Conservation (phyloP, 2,888 invertebrate genomes). For the Ophioninae sp. region DNA sequence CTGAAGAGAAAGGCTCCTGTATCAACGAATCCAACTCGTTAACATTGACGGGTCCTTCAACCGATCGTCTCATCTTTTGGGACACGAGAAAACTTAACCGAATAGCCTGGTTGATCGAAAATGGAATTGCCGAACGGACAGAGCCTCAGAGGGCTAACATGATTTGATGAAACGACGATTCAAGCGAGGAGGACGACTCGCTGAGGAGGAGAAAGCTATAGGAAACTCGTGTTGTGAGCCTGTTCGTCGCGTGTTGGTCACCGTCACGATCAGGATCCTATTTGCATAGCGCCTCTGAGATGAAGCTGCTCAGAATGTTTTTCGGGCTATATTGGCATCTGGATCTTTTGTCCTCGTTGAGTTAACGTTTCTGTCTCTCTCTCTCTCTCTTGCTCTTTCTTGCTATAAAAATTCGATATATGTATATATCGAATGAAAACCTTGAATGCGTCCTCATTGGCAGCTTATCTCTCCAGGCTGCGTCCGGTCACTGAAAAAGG, state of each 20-base stretch:
- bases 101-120: no score
- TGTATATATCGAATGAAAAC: conserved; percentile 42
- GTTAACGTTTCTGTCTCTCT: no score
- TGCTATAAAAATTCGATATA: no score
- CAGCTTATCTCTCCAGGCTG: conserved; percentile 29
- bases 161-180: neutral
- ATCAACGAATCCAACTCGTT: neutral
- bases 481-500: conserved; percentile 13
- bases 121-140: no score
- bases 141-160: no score
- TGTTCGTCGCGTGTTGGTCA: conserved; percentile 71
- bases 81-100: no score
- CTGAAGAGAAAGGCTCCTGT: neutral
- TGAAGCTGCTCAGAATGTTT: conserved; percentile 73
- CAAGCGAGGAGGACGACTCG: neutral
- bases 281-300: conserved; percentile 78
- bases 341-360: conserved; percentile 25
- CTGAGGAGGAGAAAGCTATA: neutral
- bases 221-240: conserved; percentile 5
- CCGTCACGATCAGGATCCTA: conserved; percentile 80
- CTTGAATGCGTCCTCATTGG: conserved; percentile 48
- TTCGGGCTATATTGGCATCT: conserved; percentile 51
- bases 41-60: conserved; percentile 26
- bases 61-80: no score
- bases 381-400: no score